A percentile compares a stretch with the other conserved stretches of the same genome.
Conservation (phyloP, 2,888 invertebrate species). For the Venustoraphidia nigricollis region DNA sequence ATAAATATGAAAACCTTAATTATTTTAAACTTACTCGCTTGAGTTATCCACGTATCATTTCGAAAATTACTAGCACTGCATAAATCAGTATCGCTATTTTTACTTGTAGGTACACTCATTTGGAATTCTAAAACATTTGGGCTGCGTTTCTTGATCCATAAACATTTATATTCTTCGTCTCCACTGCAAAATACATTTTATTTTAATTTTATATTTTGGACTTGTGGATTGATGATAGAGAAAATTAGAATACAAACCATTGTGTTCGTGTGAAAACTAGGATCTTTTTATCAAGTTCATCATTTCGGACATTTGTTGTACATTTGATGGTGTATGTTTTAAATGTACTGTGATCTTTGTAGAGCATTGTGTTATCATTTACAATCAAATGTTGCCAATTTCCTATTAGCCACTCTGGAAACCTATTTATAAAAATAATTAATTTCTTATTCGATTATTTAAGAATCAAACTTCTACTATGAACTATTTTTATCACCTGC, state of each 20-base stretch:
- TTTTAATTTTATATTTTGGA: no score
- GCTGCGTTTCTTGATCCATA: constrained; percentile 39
- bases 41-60: constrained; percentile 40
- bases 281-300: constrained; percentile 28
- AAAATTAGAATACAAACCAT: constrained; percentile 31
- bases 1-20: constrained; percentile 7
- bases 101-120: constrained; percentile 26
- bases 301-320: constrained; percentile 17
- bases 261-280: constrained; percentile 35
- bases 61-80: constrained; percentile 26
- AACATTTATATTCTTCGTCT: constrained; percentile 38
- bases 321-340: constrained; percentile 36
- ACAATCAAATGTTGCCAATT: constrained; percentile 41
- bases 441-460: no score
- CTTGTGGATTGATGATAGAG: no score
- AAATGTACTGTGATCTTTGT: constrained; percentile 33
- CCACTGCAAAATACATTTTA: constrained; percentile 29
- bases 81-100: constrained; percentile 18
- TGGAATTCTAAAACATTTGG: constrained; percentile 45
- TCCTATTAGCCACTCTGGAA: constrained; percentile 46
- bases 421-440: constrained; percentile 22
- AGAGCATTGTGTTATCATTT: constrained; percentile 29
- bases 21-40: constrained; percentile 35
- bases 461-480: no score
- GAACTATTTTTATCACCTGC: constrained; percentile 18